These are phyloP conservation scores for Parnassius glacialis DNA, from an alignment of 2,888 invertebrate genomes.

Conservation along the genomic window DNA sequence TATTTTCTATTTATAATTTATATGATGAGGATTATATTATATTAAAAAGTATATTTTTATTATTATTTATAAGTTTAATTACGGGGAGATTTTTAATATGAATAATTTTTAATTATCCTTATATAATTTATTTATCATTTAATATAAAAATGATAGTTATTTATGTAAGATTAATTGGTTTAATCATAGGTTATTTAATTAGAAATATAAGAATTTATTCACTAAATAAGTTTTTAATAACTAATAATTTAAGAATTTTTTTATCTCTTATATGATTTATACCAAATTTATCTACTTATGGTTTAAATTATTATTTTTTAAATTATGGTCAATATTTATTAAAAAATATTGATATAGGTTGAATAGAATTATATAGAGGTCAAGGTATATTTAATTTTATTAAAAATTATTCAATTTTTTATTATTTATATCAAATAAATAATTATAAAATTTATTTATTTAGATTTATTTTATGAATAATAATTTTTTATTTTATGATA, in stretches of 20 bases:
- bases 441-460: conserved; percentile 60
- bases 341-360: too few species aligned
- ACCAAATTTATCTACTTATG: too few species aligned
- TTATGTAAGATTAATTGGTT: too few species aligned
- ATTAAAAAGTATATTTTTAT: conserved; percentile 69
- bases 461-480: conserved; percentile 38
- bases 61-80: conserved; percentile 76
- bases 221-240: conserved; percentile 72
- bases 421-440: conserved; percentile 66
- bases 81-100: conserved; percentile 79
- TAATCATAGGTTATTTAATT: too few species aligned
- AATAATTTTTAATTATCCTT: too few species aligned
- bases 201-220: conserved; percentile 49
- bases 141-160: too few species aligned
- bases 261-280: conserved; percentile 57
- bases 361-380: too few species aligned
- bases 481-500: conserved; percentile 58
- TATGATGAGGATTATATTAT: conserved; percentile 73
- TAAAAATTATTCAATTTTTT: conserved; percentile 60
- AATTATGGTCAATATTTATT: too few species aligned
- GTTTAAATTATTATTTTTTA: too few species aligned
- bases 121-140: too few species aligned
- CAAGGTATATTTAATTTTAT: conserved; percentile 43
- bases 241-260: conserved; percentile 66
- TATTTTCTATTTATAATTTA: conserved; percentile 71